Base-by-base conservation (phyloP, 2,888 invertebrate genomes). In the Dicycla oo region DNA sequence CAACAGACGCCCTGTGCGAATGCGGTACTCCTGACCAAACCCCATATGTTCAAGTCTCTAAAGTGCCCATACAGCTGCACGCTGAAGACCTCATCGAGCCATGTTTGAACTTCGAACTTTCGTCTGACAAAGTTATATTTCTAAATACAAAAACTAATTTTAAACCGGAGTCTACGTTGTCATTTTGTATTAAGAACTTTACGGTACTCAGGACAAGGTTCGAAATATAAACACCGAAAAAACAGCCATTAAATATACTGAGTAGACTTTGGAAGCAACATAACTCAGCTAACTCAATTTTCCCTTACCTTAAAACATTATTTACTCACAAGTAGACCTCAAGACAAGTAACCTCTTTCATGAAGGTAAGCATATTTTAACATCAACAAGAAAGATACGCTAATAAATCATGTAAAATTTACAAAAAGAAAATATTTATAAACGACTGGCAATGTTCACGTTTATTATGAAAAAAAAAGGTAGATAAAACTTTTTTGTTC, bases 401-500 rank as follows among this genome's bases (percentile, higher is more conserved):
- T 40, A 5, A n/a, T 57, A 64, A 63, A 61, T 60, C 53, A 49
- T 60, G 20, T 75, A 34, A 4, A 0, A 73, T 58, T 51, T 43
- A n/a, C n/a, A 78, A 73, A 71, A 43, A 62, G 47, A 51, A 61
- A 15, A 11, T 79, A 73, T 73, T 68, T 49, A 58, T 58, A 69
- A 43, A 57, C 47, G 56, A 45, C 65, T 51, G 57, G 66, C 64
- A 67, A 72, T 76, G 54, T 75, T 67, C 13, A 77, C 23, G 43
- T 65, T 76, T 72, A 76, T 76, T 66, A 72, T 51, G 62, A 4
- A 34, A 80, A 68, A 53, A 45, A 61, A 62, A 58, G 34, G 58
- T 58, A 26, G 57, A 62, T 70, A 61, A 54, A 67, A 69, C 56
- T 58, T 49, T 71, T 76, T 65, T 62, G 58, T 73, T 23, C 34